A percentile compares a stretch with the other conserved stretches of the same genome.
phyloP scores from a whole-genome alignment of 2,113 vertebrate genomes.

The Gobiocypris rarus region DNA sequence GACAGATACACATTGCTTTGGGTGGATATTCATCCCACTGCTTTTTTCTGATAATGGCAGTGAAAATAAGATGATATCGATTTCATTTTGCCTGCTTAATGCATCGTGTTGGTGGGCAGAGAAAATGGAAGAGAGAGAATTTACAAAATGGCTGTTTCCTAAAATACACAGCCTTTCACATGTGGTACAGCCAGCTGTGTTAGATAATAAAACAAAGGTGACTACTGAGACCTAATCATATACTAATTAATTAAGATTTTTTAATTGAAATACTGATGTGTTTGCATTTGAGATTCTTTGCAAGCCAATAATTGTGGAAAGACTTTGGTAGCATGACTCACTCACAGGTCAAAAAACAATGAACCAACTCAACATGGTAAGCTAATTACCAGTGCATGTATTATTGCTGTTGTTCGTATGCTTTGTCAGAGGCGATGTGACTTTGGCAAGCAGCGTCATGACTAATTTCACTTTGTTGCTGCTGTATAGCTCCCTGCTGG shows the following conservation, averaged over 20 bases:
- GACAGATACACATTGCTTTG: neutral
- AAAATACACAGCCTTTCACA: neutral
- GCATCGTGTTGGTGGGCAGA: slow-evolving; percentile 4
- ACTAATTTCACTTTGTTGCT: slow-evolving; percentile 39
- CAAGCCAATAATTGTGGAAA: neutral
- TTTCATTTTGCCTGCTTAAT: slow-evolving; percentile 33
- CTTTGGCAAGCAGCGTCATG: slow-evolving; percentile 20
- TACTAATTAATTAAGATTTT: slow-evolving; percentile 20
- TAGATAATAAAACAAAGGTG: neutral
- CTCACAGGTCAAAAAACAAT: slow-evolving; percentile 37
- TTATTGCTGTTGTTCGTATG: slow-evolving; percentile 49
- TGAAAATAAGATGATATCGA: slow-evolving; percentile 26
- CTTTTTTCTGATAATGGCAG: slow-evolving; percentile 21
- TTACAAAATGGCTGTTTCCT: slow-evolving; percentile 21
- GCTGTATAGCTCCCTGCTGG: slow-evolving; percentile 38
- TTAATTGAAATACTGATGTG: neutral
- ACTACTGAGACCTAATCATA: slow-evolving; percentile 9
- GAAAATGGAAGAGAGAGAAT: neutral
- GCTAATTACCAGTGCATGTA: slow-evolving; percentile 34
- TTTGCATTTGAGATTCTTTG: slow-evolving; percentile 6
- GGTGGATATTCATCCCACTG: slow-evolving; percentile 12
- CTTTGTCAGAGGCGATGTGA: slow-evolving; percentile 48
- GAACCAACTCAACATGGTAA: slow-evolving; percentile 36
- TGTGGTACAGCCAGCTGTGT: neutral
- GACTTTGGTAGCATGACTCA: slow-evolving; percentile 38